Percentiles rank a stretch among this genome's conserved stretches.
Evolutionary conservation across 2,888 invertebrate genomes (phyloP).

Genomic region (Didymodactylos carnosus): DNA sequence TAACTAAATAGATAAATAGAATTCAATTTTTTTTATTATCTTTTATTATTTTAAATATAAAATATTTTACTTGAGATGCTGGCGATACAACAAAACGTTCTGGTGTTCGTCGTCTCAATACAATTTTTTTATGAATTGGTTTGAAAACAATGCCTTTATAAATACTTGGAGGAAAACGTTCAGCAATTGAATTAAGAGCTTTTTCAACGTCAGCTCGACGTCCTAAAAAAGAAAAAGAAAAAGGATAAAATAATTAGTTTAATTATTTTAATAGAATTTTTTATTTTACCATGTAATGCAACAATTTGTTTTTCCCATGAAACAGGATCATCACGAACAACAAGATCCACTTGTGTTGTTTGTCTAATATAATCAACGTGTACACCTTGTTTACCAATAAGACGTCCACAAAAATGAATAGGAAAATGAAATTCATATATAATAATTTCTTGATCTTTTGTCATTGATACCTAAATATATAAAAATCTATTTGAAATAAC

Average conservation of each 20-base stretch:
- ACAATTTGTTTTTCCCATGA: slow-evolving; percentile 58
- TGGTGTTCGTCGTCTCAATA: slow-evolving; percentile 1
- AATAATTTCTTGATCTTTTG: slow-evolving; percentile 3
- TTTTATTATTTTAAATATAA: slow-evolving; percentile 14
- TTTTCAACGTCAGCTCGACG: slow-evolving; percentile 54
- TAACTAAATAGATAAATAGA: slow-evolving; percentile 40
- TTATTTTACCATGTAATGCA: slow-evolving; percentile 51
- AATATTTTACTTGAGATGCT: slow-evolving; percentile 11
- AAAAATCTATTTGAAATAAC: no score
- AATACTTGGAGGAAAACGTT: slow-evolving; percentile 58
- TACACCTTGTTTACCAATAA: slow-evolving; percentile 63
- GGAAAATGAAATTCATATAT: slow-evolving; percentile 35
- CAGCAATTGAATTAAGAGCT: slow-evolving; percentile 61
- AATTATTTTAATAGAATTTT: slow-evolving; percentile 17
- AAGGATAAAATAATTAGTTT: neutral
- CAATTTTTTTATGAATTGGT: slow-evolving; percentile 32
- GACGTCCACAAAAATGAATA: slow-evolving; percentile 51
- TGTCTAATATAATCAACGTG: slow-evolving; percentile 57
- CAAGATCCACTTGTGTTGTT: slow-evolving; percentile 55
- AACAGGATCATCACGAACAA: slow-evolving; percentile 56
- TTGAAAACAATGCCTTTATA: slow-evolving; percentile 59
- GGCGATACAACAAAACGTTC: neutral
- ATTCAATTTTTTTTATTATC: neutral
- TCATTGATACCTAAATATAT: neutral
- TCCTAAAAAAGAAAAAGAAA: slow-evolving; percentile 37